phyloP scores from a whole-genome alignment of 35 echinoderm and acorn worm species.

The Ophiothrix spiculata region DNA sequence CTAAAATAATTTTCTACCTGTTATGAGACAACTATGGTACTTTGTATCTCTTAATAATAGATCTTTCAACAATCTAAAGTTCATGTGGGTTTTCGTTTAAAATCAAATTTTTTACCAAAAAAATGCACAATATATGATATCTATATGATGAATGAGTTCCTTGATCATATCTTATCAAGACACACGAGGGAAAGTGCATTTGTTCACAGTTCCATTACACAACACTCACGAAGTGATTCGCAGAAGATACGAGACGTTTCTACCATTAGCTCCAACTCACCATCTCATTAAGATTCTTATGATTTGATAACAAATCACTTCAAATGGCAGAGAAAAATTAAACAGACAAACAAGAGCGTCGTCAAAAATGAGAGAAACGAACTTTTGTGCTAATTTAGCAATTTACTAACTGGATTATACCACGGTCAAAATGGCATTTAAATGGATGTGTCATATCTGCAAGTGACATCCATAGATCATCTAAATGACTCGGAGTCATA shows the following conservation, averaged over 20 bases:
- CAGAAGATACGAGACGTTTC: no score
- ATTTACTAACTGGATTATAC: slow-evolving; percentile 7
- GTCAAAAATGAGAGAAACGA: background rate
- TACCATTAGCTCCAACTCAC: background rate
- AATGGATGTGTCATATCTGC: background rate
- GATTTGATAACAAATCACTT: background rate
- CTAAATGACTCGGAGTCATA: background rate
- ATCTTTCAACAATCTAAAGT: no score
- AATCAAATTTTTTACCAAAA: no score
- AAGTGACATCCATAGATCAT: background rate
- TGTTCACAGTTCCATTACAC: no score
- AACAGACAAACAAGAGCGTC: no score
- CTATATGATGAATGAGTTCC: background rate
- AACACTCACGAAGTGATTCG: no score
- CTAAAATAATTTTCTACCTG: no score
- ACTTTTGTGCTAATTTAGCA: background rate
- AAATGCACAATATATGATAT: no score
- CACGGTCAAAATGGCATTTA: background rate
- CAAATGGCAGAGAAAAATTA: background rate
- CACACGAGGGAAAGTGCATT: background rate
- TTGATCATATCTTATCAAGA: background rate
- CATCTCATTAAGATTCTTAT: background rate
- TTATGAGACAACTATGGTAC: no score
- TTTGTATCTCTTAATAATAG: no score
- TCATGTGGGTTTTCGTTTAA: no score